Base-by-base conservation (phyloP, 2,113 vertebrate species). In the Phasianus colchicus region DNA sequence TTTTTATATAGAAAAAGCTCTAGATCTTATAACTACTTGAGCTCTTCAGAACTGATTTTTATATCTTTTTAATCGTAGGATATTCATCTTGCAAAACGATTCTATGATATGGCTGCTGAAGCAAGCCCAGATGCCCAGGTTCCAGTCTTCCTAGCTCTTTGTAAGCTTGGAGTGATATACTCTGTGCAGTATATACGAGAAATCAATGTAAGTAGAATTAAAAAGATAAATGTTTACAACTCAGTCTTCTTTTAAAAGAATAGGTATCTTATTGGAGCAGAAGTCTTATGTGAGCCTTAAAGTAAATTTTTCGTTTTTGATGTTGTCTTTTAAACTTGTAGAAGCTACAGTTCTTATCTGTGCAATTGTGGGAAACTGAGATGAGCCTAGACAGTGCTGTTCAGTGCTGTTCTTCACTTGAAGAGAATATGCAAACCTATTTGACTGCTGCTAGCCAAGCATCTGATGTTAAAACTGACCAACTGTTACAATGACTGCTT, bases 71-170 rank as follows among this genome's bases (percentile, higher is more conserved):
- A 86, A 13, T 95, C 86, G 32, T 81, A 99, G 99, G 99, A 99
- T 96, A 99, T 99, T 92, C 99, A 99, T 89, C 97, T 99, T 82
- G 99, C 99, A 69, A 99, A 99, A 90, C 98, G 99, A 43, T 99
- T 99, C 92, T 99, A 99, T 80, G 99, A 99, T 96, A 99, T 99
- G 99, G 99, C 99, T 5, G 99, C 99, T 2, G 99, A 99, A 97
- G 99, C 99, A 87, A 99, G 99, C 93, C 98, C 99, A 18, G 99
- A 99, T 29, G 99, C 99, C 54, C 99, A 99, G 96, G 99, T 99
- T 63, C 99, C 99, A 3, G 99, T 99, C 69, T 99, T 99, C 96
- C 97, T 99, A 58, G 99, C 99, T 1, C 98, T 99, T 82, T 99
- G 99, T 96, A 99, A 99, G 92, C 95, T 99, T 83, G 98, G 99